phyloP scores from a whole-genome alignment of 1,140 invertebrate genomes.

The Lepidurus packardi region DNA sequence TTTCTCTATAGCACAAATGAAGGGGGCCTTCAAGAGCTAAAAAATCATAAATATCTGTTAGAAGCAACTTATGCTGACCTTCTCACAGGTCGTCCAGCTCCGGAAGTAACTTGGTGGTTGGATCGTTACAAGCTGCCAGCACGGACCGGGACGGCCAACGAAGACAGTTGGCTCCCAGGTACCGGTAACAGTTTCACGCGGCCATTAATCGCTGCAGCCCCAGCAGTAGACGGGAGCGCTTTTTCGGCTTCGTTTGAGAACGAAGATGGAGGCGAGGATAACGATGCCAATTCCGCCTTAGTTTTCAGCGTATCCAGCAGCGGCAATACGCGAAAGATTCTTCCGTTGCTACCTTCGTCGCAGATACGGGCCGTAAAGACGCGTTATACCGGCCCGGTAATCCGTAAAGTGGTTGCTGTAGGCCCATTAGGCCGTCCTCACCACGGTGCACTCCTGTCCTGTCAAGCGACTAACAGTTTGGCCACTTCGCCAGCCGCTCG shows the following conservation, averaged over 20 bases:
- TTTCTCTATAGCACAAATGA: too few relatives aligned
- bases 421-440: constrained; percentile 44
- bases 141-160: not conserved
- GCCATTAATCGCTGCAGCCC: constrained; percentile 13
- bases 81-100: constrained; percentile 11
- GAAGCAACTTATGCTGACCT: not conserved
- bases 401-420: constrained; percentile 23
- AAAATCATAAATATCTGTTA: not conserved
- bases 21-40: not conserved
- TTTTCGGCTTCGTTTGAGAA: constrained; percentile 1
- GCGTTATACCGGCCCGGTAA: not conserved
- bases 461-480: constrained; percentile 77
- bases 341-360: not conserved
- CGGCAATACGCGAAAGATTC: not conserved
- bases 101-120: constrained; percentile 30
- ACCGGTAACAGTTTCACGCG: constrained; percentile 14
- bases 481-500: constrained; percentile 71
- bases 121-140: constrained; percentile 26
- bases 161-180: constrained; percentile 3
- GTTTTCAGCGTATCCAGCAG: not conserved
- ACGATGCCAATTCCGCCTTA: constrained; percentile 3
- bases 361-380: not conserved
- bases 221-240: not conserved
- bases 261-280: not conserved
- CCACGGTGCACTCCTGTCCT: constrained; percentile 74